phyloP scores from a whole-genome alignment of 2,888 invertebrate species.

The Cylloceria caligata region DNA sequence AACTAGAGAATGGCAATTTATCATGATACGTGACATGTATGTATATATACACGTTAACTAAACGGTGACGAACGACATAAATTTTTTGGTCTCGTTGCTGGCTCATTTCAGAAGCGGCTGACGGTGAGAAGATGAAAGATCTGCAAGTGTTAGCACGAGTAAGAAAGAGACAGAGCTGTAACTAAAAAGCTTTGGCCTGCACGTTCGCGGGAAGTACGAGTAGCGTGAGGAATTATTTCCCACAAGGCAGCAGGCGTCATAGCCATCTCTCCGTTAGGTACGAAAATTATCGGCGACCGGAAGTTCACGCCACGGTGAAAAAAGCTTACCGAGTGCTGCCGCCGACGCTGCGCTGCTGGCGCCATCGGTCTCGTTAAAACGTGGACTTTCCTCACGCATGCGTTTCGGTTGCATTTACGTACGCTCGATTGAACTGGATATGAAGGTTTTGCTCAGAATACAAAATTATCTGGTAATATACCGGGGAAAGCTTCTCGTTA shows the following conservation, averaged over 20 bases:
- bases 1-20: slow-evolving; percentile 13
- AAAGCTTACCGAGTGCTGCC: slow-evolving; percentile 6
- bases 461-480: not conserved
- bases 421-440: not conserved
- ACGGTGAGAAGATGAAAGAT: slow-evolving; percentile 11
- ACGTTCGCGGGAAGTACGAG: not conserved
- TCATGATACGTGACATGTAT: not conserved
- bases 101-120: slow-evolving; percentile 10
- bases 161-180: slow-evolving; percentile 5
- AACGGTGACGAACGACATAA: slow-evolving; percentile 3
- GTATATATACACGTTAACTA: not conserved
- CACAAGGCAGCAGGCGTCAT: not conserved
- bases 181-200: slow-evolving; percentile 12
- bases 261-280: slow-evolving; percentile 18
- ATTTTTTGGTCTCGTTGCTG: slow-evolving; percentile 16
- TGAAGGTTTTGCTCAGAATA: not conserved
- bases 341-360: not conserved
- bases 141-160: not conserved
- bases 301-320: slow-evolving; percentile 30
- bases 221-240: not conserved
- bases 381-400: not conserved
- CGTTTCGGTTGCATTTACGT: slow-evolving; percentile 1
- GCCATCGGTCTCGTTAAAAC: slow-evolving; percentile 33
- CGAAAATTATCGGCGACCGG: slow-evolving; percentile 44
- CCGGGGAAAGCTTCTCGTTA: not conserved